These are phyloP conservation scores for Tiaroga cobitis DNA, from an alignment of 2,797 vertebrate genomes.

Conservation along the genomic window DNA sequence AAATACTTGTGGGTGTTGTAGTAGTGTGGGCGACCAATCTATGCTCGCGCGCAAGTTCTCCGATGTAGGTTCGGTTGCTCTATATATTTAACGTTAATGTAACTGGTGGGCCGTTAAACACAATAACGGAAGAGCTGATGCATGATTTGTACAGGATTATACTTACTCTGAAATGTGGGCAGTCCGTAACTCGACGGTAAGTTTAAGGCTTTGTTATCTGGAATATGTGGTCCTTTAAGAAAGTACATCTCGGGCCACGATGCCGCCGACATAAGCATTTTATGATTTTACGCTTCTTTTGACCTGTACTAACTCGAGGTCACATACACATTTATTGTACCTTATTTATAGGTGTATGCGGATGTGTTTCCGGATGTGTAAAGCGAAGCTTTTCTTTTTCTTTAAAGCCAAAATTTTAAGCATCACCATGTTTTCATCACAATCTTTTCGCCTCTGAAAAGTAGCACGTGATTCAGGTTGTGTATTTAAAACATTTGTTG, in stretches of 20 bases:
- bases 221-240: background rate
- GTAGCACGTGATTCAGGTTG: conserved; percentile 7
- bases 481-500: background rate
- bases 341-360: background rate
- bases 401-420: background rate
- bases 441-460: background rate
- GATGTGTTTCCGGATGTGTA: conserved; percentile 1
- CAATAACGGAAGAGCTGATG: background rate
- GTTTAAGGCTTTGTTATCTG: conserved; percentile 13
- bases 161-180: background rate
- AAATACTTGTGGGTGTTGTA: background rate
- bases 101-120: background rate
- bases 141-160: background rate
- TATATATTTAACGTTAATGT: background rate
- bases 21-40: no score
- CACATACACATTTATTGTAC: background rate
- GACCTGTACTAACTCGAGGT: background rate
- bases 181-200: conserved; percentile 47
- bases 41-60: background rate
- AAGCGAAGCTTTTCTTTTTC: background rate
- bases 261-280: background rate
- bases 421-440: background rate
- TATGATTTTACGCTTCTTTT: background rate
- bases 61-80: no score
- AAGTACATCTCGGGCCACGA: background rate